Percentiles rank a stretch among this genome's conserved stretches.
These are phyloP conservation scores for Odontothrips loti DNA, from an alignment of 2,888 invertebrate genomes.

Conservation along the genomic window DNA sequence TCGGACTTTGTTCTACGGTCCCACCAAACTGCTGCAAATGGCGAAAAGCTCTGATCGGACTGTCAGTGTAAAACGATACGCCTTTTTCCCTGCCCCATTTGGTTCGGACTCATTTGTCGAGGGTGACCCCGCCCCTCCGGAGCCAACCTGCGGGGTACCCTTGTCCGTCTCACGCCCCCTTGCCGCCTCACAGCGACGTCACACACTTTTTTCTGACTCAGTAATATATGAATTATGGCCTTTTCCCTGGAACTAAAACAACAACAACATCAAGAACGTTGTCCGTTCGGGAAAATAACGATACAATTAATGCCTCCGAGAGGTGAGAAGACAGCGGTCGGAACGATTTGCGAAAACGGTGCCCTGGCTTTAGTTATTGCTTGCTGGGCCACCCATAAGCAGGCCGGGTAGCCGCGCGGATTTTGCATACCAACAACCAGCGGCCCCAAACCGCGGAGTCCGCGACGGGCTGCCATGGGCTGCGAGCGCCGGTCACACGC, in stretches of 20 bases:
- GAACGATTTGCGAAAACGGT: too few species aligned
- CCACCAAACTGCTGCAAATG: too few species aligned
- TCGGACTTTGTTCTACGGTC: too few species aligned
- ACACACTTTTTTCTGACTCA: too few species aligned
- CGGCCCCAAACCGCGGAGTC: not conserved
- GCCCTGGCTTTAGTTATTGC: too few species aligned
- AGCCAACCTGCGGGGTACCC: too few species aligned
- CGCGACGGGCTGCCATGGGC: not conserved
- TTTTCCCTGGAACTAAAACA: not conserved
- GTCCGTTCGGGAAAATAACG: not conserved
- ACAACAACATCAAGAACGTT: not conserved
- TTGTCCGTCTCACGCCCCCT: too few species aligned
- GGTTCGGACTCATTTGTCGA: not conserved
- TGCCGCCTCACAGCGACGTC: too few species aligned
- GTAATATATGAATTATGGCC: not conserved
- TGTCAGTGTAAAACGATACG: slow-evolving; percentile 22
- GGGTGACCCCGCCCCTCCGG: not conserved
- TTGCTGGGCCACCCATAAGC: too few species aligned
- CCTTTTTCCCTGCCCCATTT: not conserved
- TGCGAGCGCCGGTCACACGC: too few species aligned
- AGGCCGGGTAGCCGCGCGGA: not conserved
- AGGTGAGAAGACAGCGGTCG: not conserved
- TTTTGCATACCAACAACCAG: not conserved
- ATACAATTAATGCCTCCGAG: not conserved
- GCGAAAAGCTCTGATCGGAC: not conserved